Conservation (phyloP, 1,140 invertebrate species). For the Dinoponera quadriceps region DNA sequence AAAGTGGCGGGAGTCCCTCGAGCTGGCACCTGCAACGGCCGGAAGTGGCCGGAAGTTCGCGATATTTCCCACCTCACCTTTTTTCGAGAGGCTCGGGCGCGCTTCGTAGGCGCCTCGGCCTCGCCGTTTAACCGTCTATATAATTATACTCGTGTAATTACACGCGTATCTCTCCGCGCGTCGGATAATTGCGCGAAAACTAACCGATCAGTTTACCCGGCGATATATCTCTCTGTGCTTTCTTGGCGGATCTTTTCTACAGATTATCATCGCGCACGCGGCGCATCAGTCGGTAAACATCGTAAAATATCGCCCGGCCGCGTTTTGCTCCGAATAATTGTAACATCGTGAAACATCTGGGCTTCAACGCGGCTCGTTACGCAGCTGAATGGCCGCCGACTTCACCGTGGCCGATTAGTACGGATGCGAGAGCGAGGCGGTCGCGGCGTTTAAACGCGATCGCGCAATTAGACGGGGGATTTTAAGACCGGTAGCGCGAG, state of each 20-base stretch:
- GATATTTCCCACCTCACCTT: neutral
- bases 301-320: neutral
- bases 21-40: neutral
- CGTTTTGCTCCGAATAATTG: conserved; percentile 2
- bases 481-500: conserved; percentile 73
- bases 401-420: conserved; percentile 39
- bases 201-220: no score
- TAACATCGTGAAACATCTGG: neutral
- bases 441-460: conserved; percentile 53
- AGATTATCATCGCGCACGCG: no score
- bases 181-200: no score
- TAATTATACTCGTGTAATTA: neutral
- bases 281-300: neutral
- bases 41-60: neutral
- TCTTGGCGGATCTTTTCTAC: no score
- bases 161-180: no score
- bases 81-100: neutral
- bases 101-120: neutral
- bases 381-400: conserved; percentile 2
- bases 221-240: no score
- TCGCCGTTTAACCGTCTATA: neutral
- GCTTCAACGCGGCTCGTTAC: conserved; percentile 15
- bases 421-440: neutral
- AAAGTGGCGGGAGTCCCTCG: neutral
- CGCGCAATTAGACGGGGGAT: conserved; percentile 70